Conservation (phyloP, 2,797 vertebrate species). For the Todus mexicanus region DNA sequence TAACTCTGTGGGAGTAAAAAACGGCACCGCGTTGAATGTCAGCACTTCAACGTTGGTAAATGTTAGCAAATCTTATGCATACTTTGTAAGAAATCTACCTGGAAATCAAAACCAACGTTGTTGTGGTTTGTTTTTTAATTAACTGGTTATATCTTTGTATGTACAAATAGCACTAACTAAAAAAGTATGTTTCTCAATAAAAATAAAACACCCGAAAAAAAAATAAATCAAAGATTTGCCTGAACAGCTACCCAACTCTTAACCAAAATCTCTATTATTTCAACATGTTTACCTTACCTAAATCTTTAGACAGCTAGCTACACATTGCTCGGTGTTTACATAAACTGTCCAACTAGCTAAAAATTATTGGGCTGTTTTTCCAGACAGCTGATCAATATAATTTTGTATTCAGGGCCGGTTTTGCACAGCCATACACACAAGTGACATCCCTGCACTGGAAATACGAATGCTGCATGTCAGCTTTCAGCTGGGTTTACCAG, state of each 20-base stretch:
- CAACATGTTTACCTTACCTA: neutral
- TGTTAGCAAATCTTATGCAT: neutral
- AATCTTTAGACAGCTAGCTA: neutral
- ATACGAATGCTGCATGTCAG: neutral
- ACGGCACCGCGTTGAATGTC: neutral
- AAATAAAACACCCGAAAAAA: neutral
- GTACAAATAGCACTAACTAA: neutral
- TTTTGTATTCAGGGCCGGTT: neutral
- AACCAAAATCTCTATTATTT: neutral
- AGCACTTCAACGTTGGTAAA: neutral
- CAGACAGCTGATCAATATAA: neutral
- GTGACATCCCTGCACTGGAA: neutral
- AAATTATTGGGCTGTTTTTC: neutral
- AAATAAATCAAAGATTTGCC: neutral
- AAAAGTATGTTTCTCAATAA: neutral
- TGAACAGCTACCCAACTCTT: neutral
- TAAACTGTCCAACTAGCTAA: neutral
- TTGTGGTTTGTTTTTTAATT: neutral
- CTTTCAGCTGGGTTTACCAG: neutral
- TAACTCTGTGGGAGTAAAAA: neutral
- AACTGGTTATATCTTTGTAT: neutral
- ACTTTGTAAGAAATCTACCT: neutral
- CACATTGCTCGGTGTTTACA: neutral
- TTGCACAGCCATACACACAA: neutral
- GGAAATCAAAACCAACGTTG: neutral